Percentiles rank a stretch among this genome's conserved stretches.
phyloP scores from a whole-genome alignment of 2,888 invertebrate genomes.

The Euplagia quadripunctaria region DNA sequence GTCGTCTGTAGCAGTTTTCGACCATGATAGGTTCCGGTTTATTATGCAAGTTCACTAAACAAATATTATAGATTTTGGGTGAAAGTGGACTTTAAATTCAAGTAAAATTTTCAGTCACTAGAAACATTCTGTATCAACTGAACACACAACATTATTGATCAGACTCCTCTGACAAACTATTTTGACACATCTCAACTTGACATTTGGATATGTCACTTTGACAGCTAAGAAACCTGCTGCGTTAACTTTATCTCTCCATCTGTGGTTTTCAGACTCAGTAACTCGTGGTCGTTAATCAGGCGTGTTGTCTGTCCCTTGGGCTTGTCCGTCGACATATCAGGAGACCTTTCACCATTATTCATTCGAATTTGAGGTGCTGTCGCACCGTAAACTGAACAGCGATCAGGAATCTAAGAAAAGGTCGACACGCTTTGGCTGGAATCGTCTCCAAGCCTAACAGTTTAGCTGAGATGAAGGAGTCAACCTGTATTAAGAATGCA shows the following conservation, averaged over 20 bases:
- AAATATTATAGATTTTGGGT: no score
- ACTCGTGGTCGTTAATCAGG: slow-evolving; percentile 63
- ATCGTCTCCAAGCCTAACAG: not conserved
- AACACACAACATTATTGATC: not conserved
- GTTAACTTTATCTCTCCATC: slow-evolving; percentile 49
- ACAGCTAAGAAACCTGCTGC: slow-evolving; percentile 35
- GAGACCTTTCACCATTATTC: slow-evolving; percentile 53
- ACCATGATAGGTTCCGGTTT: not conserved
- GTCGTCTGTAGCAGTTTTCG: no score
- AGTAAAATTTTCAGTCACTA: no score
- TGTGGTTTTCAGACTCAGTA: slow-evolving; percentile 42
- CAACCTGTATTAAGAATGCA: not conserved
- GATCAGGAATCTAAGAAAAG: not conserved
- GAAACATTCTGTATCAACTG: no score
- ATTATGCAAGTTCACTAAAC: not conserved
- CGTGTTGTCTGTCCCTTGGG: slow-evolving; percentile 57
- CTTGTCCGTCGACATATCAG: slow-evolving; percentile 45
- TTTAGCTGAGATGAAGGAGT: not conserved
- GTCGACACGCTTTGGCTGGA: not conserved
- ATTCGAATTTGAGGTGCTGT: slow-evolving; percentile 35
- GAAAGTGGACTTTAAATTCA: no score
- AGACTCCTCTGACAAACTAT: slow-evolving; percentile 26
- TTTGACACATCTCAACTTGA: slow-evolving; percentile 40
- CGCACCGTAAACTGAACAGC: not conserved
- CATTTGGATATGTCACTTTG: slow-evolving; percentile 46